phyloP scores from a whole-genome alignment of 2,113 vertebrate genomes.

The Cottus gobio region DNA sequence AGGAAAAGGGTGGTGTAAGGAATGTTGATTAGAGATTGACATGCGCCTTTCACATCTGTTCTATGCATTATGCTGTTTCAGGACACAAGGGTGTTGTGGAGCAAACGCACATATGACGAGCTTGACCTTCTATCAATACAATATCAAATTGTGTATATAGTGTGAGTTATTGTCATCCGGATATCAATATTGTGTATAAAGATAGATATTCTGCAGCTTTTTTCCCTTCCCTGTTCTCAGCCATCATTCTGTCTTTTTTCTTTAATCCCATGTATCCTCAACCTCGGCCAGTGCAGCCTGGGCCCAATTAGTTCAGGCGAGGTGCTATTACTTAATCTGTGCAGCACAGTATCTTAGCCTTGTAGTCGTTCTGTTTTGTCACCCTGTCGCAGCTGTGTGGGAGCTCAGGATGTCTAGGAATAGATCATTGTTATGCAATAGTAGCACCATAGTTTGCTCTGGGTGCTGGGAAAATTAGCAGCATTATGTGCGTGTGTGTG shows the following conservation, averaged over 20 bases:
- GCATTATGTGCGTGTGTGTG: no score
- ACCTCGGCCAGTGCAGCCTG: not conserved
- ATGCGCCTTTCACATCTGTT: slow-evolving; percentile 48
- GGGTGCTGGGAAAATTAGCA: no score
- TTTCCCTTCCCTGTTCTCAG: not conserved
- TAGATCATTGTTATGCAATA: not conserved
- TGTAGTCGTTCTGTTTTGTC: slow-evolving; percentile 28
- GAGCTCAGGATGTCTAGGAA: slow-evolving; percentile 25
- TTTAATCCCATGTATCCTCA: slow-evolving; percentile 44
- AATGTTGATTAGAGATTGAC: slow-evolving; percentile 18
- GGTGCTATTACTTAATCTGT: slow-evolving; percentile 47
- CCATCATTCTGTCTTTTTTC: not conserved
- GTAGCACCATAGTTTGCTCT: no score
- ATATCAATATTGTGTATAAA: not conserved
- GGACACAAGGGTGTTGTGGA: not conserved
- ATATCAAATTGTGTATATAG: not conserved
- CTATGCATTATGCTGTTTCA: not conserved
- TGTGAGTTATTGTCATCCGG: not conserved
- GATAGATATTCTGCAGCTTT: not conserved
- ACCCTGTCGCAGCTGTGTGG: not conserved
- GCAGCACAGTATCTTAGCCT: slow-evolving; percentile 38
- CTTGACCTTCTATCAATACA: not conserved
- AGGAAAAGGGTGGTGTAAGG: slow-evolving; percentile 17
- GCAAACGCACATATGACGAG: not conserved
- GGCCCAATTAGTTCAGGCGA: slow-evolving; percentile 12